Evolutionary conservation across 2,113 vertebrate species (phyloP).

Genomic region (Macaca nemestrina): DNA sequence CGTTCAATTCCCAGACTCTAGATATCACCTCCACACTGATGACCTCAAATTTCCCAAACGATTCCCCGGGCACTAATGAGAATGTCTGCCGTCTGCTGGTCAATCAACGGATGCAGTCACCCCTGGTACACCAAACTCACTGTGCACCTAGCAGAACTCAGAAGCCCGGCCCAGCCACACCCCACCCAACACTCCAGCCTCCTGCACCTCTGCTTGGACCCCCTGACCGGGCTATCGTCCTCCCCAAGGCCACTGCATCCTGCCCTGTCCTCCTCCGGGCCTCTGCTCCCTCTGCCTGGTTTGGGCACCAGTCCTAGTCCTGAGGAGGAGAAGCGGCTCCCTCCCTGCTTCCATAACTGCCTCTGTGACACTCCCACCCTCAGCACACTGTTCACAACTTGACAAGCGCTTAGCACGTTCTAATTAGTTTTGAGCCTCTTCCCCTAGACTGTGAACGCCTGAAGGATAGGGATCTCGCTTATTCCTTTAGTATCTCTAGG

Average conservation of each 20-base stretch:
- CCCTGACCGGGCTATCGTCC: too few species aligned
- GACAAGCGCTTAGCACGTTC: accelerated
- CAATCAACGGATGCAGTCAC: neutral
- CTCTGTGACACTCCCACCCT: neutral
- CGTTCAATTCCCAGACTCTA: neutral
- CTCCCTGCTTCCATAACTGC: neutral
- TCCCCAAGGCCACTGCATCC: neutral
- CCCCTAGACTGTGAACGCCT: neutral
- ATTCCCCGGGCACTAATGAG: neutral
- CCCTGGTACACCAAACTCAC: neutral
- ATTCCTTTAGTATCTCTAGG: neutral
- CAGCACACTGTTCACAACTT: neutral
- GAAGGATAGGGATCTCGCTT: neutral
- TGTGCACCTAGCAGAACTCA: neutral
- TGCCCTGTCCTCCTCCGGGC: neutral
- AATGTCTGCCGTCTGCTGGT: neutral
- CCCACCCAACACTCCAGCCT: neutral
- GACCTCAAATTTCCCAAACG: neutral
- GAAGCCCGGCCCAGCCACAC: neutral
- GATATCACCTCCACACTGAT: neutral
- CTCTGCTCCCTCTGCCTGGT: neutral
- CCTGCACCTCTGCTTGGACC: neutral
- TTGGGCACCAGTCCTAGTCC: neutral
- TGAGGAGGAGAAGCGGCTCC: neutral
- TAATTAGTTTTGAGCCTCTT: neutral